Evolutionary conservation across 1,140 invertebrate species (phyloP).

Genomic region (Zelostemma sp.): DNA sequence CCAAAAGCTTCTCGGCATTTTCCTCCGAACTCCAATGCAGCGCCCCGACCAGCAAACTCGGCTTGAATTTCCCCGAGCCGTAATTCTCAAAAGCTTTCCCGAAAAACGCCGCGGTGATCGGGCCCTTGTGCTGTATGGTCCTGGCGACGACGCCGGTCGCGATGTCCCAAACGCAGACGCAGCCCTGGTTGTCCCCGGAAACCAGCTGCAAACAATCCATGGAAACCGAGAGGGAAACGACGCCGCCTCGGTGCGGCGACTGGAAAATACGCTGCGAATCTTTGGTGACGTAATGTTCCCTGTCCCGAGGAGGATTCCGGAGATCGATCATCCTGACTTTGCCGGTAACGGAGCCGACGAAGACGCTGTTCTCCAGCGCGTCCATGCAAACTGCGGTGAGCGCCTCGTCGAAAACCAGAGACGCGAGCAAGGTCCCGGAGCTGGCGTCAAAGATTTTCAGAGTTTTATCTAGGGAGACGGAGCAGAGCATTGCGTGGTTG

Average conservation of each 20-base stretch:
- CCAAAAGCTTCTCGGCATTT: constrained; percentile 47
- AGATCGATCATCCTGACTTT: constrained; percentile 78
- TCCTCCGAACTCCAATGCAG: constrained; percentile 60
- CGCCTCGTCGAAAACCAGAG: constrained; percentile 79
- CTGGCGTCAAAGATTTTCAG: constrained; percentile 84
- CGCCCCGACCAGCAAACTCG: constrained; percentile 57
- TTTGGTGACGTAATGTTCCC: constrained; percentile 73
- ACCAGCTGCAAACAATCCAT: constrained; percentile 77
- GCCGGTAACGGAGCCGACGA: constrained; percentile 80
- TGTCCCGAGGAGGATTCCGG: constrained; percentile 74
- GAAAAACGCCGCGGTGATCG: constrained; percentile 79
- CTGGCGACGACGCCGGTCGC: constrained; percentile 78
- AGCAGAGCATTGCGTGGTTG: constrained; percentile 76
- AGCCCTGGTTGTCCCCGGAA: constrained; percentile 81
- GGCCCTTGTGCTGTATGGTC: constrained; percentile 79
- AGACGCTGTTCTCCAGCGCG: constrained; percentile 77
- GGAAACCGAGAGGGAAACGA: constrained; percentile 80
- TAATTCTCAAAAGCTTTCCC: constrained; percentile 67
- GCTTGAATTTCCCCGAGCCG: constrained; percentile 61
- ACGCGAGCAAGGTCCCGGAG: constrained; percentile 77
- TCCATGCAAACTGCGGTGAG: constrained; percentile 81
- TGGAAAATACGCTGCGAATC: constrained; percentile 67
- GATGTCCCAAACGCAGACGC: constrained; percentile 85
- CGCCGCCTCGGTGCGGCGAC: constrained; percentile 77
- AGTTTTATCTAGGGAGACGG: constrained; percentile 85